Evolutionary conservation across 2,888 invertebrate species (phyloP), one percentile per base, ranked within the genome.

Genomic region (Blastobasis adustella): DNA sequence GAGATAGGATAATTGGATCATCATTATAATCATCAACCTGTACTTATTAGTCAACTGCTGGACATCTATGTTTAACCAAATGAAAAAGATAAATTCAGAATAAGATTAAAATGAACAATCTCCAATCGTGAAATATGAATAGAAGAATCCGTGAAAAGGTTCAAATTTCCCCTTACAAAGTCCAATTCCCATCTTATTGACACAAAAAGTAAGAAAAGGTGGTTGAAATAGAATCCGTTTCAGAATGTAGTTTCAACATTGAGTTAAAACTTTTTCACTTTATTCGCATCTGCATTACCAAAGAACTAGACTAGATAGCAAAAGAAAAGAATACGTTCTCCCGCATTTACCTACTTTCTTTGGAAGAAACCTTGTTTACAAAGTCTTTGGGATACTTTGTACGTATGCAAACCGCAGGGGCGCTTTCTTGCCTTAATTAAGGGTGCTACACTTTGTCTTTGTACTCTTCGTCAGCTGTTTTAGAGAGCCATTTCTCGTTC

Each of bases 341-440:
- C 37, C n/a, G 10, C 46, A n/a, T 37, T 46, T 6, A 8, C 46
- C 46, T 46, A 45, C 23, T 46, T 46, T 46, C 46, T 10, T 37
- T 46, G 4, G 5, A 6, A 5, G 6, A 37, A 37, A 45, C 8
- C 45, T 36, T 23, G 9, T 37, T 38, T 10, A 46, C 38, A 46
- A 46, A 37, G 46, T 38, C 8, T 46, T 46, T 46, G n/a, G 7
- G n/a, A 8, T 46, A 46, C 46, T 46, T 46, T 46, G 39, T 41
- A 47, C 48, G 49, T 49, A 39, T 44, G 49, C 49, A 45, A 49
- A 45, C 49, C 49, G 37, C 37, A 37, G n/a, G 37, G 38, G n/a
- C 6, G 8, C 41, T 39, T 49, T 40, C 51, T 49, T 46, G 48
- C 23, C 46, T 44, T 53, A 53, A 53, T 53, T 53, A 53, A 47